Conservation (phyloP, 2,113 vertebrate genomes). For the Cichladusa arquata region DNA sequence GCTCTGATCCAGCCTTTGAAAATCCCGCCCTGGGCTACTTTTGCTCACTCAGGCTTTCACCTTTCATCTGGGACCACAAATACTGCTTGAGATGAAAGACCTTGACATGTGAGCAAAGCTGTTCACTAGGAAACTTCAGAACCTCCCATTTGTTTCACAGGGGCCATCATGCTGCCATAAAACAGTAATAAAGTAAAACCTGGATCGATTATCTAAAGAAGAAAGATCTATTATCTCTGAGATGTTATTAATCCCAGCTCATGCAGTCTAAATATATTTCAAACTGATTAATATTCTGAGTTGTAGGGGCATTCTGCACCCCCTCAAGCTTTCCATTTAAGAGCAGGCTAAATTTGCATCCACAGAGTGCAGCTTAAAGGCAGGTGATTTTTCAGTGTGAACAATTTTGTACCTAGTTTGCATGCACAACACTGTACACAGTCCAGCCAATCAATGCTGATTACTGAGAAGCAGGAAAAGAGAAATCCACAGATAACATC, state of each 20-base stretch:
- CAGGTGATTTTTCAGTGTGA: slow-evolving; percentile 40
- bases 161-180: neutral
- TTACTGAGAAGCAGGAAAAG: neutral
- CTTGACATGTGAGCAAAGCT: neutral
- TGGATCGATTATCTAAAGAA: slow-evolving; percentile 26
- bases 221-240: slow-evolving; percentile 6
- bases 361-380: neutral
- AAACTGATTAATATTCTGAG: slow-evolving; percentile 46
- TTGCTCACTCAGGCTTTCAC: neutral
- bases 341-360: slow-evolving; percentile 47
- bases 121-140: neutral
- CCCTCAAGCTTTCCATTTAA: slow-evolving; percentile 23
- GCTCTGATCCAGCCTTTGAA: neutral
- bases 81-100: neutral
- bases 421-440: neutral
- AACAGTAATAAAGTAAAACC: slow-evolving; percentile 4
- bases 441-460: neutral
- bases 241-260: slow-evolving; percentile 1
- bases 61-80: neutral
- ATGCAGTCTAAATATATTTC: slow-evolving; percentile 45
- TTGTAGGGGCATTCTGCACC: slow-evolving; percentile 14
- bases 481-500: neutral
- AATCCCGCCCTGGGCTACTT: neutral
- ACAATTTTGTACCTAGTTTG: neutral
- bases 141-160: slow-evolving; percentile 5